These are phyloP conservation scores for Epinotia brunnichana DNA, from an alignment of 2,888 invertebrate species.

Conservation along the genomic window DNA sequence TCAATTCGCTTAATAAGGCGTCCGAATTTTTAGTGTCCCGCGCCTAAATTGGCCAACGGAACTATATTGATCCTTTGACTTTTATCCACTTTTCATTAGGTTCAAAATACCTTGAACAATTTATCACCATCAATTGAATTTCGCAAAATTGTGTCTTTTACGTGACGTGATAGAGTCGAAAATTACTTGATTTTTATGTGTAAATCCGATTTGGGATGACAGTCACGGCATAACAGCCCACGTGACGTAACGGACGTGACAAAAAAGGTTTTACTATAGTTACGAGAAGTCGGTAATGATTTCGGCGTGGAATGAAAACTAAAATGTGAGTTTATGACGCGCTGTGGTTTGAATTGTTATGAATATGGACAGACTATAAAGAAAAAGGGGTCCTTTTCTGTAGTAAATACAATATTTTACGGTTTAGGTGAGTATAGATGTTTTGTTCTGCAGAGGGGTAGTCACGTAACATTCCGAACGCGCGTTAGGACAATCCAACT, in stretches of 20 bases:
- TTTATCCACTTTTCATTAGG: not conserved
- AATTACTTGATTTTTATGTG: constrained; percentile 1
- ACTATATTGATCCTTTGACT: not conserved
- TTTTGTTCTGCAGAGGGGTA: too few relatives aligned
- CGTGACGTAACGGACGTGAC: constrained; percentile 45
- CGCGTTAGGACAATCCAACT: too few relatives aligned
- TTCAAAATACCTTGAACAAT: not conserved
- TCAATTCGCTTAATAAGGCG: not conserved
- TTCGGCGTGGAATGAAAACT: constrained; percentile 18
- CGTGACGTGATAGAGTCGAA: not conserved
- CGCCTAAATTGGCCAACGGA: too few relatives aligned
- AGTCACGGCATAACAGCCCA: constrained; percentile 44
- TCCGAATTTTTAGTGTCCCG: not conserved
- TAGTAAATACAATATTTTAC: too few relatives aligned
- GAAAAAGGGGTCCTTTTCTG: too few relatives aligned
- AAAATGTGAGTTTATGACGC: not conserved
- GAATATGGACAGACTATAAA: not conserved
- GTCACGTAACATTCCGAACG: too few relatives aligned
- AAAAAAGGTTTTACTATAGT: constrained; percentile 41
- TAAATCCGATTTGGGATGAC: constrained; percentile 26
- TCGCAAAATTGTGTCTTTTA: not conserved
- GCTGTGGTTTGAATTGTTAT: not conserved
- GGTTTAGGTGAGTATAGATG: too few relatives aligned
- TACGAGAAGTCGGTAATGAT: constrained; percentile 28
- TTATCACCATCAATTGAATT: not conserved